Evolutionary conservation across 2,113 vertebrate species (phyloP).

Genomic region (Sander vitreus): DNA sequence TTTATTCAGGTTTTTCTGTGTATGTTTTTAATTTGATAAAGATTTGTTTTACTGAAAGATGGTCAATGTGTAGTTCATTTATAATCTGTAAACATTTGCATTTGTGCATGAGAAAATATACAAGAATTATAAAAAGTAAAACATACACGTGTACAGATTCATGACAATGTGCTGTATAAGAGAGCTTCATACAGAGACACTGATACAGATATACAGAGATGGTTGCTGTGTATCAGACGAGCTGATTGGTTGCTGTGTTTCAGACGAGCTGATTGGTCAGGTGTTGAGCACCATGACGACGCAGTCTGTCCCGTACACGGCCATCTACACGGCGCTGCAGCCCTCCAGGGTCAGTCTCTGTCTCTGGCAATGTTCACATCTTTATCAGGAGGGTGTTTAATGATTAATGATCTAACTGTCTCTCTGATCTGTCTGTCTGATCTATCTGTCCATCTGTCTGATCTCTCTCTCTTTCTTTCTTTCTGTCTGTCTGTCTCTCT

Average conservation of each 20-base stretch:
- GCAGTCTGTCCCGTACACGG: constrained; percentile 89
- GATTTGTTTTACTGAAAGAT: not conserved
- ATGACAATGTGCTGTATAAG: too few relatives aligned
- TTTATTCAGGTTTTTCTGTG: too few relatives aligned
- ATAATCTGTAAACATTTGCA: not conserved
- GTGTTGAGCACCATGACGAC: constrained; percentile 88
- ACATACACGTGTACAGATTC: not conserved
- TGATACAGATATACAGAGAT: too few relatives aligned
- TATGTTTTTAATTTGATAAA: not conserved
- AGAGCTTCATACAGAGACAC: too few relatives aligned
- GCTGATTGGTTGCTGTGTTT: not conserved
- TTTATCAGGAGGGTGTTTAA: too few relatives aligned
- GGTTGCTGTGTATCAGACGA: too few relatives aligned
- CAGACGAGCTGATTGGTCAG: constrained; percentile 92
- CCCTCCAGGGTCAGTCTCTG: constrained; percentile 86
- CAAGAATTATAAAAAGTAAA: not conserved
- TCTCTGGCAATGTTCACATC: too few relatives aligned
- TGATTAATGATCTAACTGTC: not conserved
- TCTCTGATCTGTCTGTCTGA: too few relatives aligned
- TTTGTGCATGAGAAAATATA: not conserved
- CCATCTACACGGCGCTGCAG: constrained; percentile 87
- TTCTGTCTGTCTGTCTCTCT: too few relatives aligned
- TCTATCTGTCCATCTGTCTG: too few relatives aligned
- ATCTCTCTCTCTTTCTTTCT: too few relatives aligned
- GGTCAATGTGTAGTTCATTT: not conserved